These are phyloP conservation scores for Pomacea maculata DNA, from an alignment of 1,140 invertebrate genomes.

Conservation along the genomic window DNA sequence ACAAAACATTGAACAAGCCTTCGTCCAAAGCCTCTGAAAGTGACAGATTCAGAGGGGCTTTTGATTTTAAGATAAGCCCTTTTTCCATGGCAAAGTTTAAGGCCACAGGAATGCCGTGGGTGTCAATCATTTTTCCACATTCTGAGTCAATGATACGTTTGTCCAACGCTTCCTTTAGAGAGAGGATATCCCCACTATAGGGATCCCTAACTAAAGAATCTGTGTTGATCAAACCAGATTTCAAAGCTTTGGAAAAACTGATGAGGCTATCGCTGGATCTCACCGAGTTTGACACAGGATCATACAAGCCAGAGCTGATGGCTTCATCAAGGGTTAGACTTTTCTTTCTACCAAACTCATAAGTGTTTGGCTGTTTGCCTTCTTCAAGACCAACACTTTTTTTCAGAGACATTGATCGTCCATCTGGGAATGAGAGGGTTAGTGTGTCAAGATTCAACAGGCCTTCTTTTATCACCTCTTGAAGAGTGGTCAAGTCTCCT, in stretches of 20 bases:
- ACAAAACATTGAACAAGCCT: slow-evolving; percentile 80
- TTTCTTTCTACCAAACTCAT: slow-evolving; percentile 37
- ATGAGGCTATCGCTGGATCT: slow-evolving; percentile 39
- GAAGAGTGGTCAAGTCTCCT: slow-evolving; percentile 70
- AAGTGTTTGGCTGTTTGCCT: slow-evolving; percentile 20
- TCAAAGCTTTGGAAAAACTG: slow-evolving; percentile 75
- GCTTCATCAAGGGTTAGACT: slow-evolving; percentile 83
- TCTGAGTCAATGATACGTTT: slow-evolving; percentile 81
- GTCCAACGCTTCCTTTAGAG: slow-evolving; percentile 84
- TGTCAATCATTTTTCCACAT: slow-evolving; percentile 74
- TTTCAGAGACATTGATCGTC: slow-evolving; percentile 27
- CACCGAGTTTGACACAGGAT: slow-evolving; percentile 73
- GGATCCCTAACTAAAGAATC: slow-evolving; percentile 74
- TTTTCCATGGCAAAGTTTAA: slow-evolving; percentile 87
- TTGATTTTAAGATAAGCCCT: slow-evolving; percentile 82
- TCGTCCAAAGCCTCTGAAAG: slow-evolving; percentile 85
- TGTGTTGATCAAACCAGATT: slow-evolving; percentile 81
- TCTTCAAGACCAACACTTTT: slow-evolving; percentile 27
- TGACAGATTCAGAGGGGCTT: slow-evolving; percentile 82
- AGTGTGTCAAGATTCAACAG: slow-evolving; percentile 77
- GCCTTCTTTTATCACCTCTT: slow-evolving; percentile 78
- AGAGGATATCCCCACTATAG: slow-evolving; percentile 77
- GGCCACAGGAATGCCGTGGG: slow-evolving; percentile 75
- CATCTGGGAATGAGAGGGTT: slow-evolving; percentile 31
- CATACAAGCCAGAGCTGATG: slow-evolving; percentile 80